phyloP scores from a whole-genome alignment of 2,113 vertebrate genomes.

The Petaurus breviceps region DNA sequence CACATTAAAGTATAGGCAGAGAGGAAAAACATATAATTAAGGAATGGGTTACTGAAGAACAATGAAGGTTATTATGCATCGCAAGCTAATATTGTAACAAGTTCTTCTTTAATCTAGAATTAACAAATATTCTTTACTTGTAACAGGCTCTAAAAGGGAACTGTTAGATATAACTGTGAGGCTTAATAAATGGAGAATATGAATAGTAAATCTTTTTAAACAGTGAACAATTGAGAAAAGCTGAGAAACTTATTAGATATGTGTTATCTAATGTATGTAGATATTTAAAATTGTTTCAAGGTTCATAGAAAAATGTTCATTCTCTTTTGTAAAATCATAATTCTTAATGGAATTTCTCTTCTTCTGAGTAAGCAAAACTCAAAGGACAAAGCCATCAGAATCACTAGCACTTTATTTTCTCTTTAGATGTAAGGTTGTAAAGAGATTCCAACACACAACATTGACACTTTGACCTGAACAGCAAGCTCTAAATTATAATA shows the following conservation, averaged over 20 bases:
- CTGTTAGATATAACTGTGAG: background rate
- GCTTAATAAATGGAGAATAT: slow-evolving; percentile 31
- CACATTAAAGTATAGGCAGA: background rate
- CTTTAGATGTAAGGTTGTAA: background rate
- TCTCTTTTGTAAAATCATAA: background rate
- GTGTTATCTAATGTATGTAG: background rate
- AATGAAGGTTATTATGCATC: slow-evolving; percentile 14
- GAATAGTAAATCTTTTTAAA: slow-evolving; percentile 27
- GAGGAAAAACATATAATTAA: background rate
- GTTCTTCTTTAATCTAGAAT: slow-evolving; percentile 33
- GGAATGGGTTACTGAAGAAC: background rate
- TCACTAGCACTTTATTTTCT: slow-evolving; percentile 8
- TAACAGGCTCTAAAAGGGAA: background rate
- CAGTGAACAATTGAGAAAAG: background rate
- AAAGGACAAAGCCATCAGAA: background rate
- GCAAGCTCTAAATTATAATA: slow-evolving; percentile 36
- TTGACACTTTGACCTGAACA: slow-evolving; percentile 13
- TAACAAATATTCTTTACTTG: slow-evolving; percentile 31
- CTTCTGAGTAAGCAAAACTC: background rate
- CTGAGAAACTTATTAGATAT: background rate
- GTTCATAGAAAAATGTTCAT: background rate
- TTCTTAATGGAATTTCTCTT: background rate
- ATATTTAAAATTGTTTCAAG: background rate
- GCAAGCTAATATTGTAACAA: slow-evolving; percentile 36
- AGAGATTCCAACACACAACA: slow-evolving; percentile 17